Base-by-base conservation (phyloP, 2,113 vertebrate species). In the Boulengeromyrus knoepffleri region DNA sequence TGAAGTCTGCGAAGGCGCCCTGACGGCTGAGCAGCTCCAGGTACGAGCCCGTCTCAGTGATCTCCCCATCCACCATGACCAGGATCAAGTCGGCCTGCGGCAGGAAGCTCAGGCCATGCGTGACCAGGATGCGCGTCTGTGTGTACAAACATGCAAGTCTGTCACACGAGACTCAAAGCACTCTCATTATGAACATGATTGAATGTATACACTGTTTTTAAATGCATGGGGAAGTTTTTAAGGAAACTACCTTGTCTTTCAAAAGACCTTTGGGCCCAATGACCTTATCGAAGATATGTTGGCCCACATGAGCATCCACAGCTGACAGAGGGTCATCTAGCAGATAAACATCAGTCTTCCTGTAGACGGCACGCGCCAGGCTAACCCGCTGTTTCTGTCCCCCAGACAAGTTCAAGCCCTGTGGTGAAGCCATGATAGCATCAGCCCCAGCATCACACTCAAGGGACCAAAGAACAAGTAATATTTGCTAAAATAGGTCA, bases 21-120 rank as follows among this genome's bases (percentile, higher is more conserved):
- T 96, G 95, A 2, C 95, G 95, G 89, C 94, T 92, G 88, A 97
- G 94, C 90, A 98, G 94, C 90, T 97, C 96, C 70, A 96, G 94
- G 92, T 97, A 97, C 8, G 97, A 97, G 2, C 97, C 97, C 92
- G 96, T 95, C 95, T 98, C 97, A 0, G 97, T 97, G 86, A 98
- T 97, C 92, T 97, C 94, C 52, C 97, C 97, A 0, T 97, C 95
- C 7, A 92, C 95, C 96, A 98, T 96, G 7, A 98, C 97, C 12
- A 98, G 80, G 90, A 98, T 96, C 8, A 94, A 92, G 17, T 98
- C 96, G 89, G 95, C 94, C 74, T 97, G 96, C 0, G 97, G 96
- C 92, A 98, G 93, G 88, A 96, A 97, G 90, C 96, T 96, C 89
- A 97, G 74, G 0, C 96, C 92, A 0, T 98, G 97, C 0, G 97